A percentile compares a stretch with the other conserved stretches of the same genome.
These are phyloP conservation scores for Patiria miniata DNA, from an alignment of 35 echinoderm and acorn worm genomes.

Conservation along the genomic window DNA sequence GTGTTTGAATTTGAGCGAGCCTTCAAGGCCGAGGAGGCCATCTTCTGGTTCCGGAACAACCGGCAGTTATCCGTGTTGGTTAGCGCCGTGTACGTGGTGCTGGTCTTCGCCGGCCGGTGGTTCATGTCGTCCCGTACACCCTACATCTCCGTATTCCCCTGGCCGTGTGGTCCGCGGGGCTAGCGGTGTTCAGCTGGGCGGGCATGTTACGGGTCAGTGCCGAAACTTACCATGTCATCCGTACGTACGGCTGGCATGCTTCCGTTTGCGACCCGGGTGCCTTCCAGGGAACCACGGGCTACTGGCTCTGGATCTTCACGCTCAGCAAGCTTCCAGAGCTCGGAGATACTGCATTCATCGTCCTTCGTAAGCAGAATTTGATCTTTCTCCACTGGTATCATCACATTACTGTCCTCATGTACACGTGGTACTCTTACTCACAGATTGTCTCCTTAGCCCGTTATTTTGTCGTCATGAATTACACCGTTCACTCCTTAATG, in stretches of 20 bases:
- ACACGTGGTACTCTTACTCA: slow-evolving; percentile 88
- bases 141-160: slow-evolving; percentile 63
- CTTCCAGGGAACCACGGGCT: slow-evolving; percentile 74
- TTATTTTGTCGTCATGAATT: slow-evolving; percentile 84
- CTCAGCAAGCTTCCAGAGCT: slow-evolving; percentile 85
- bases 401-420: slow-evolving; percentile 85
- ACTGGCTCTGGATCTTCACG: slow-evolving; percentile 85
- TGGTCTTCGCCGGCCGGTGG: slow-evolving; percentile 61
- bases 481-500: slow-evolving; percentile 85
- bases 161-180: slow-evolving; percentile 64
- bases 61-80: slow-evolving; percentile 67
- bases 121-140: slow-evolving; percentile 69
- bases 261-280: slow-evolving; percentile 85
- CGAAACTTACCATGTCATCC: slow-evolving; percentile 64
- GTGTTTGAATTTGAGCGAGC: slow-evolving; percentile 76
- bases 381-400: slow-evolving; percentile 98
- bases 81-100: slow-evolving; percentile 66
- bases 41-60: slow-evolving; percentile 85
- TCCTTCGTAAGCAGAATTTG: slow-evolving; percentile 77
- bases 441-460: slow-evolving; percentile 66
- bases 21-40: slow-evolving; percentile 59
- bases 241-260: slow-evolving; percentile 72
- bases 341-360: slow-evolving; percentile 84
- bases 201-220: slow-evolving; percentile 55
- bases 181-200: slow-evolving; percentile 81